Conservation (phyloP, 2,888 invertebrate genomes). For the Aelia acuminata region DNA sequence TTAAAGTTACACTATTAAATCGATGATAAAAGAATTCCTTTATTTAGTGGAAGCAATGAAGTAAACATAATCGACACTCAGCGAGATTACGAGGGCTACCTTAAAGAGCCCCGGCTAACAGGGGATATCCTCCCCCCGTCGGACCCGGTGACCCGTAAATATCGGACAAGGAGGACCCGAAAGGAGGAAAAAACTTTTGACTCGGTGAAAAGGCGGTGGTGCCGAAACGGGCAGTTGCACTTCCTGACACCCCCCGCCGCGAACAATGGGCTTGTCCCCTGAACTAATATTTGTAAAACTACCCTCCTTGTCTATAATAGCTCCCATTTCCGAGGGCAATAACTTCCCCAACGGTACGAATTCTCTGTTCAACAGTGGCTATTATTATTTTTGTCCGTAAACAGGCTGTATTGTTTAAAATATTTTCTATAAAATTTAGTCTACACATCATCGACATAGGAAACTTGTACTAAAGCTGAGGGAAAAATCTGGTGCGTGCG, state of each 20-base stretch:
- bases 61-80: not conserved
- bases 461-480: too few relatives aligned
- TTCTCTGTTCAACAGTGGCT: not conserved
- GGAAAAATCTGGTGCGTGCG: too few relatives aligned
- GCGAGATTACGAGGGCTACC: not conserved
- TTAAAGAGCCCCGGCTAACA: too few relatives aligned
- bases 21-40: not conserved
- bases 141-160: not conserved
- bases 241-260: slow-evolving; percentile 1
- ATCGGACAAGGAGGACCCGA: not conserved
- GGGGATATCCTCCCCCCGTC: too few relatives aligned
- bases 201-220: not conserved
- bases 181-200: slow-evolving; percentile 27
- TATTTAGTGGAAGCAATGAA: not conserved
- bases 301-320: not conserved
- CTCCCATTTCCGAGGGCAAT: slow-evolving; percentile 25
- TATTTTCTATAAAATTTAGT: not conserved
- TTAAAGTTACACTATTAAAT: too few relatives aligned
- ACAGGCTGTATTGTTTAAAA: not conserved
- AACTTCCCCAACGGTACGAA: not conserved
- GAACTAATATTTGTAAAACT: slow-evolving; percentile 50
- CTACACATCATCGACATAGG: too few relatives aligned
- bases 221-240: not conserved
- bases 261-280: not conserved
- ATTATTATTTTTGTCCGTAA: not conserved